A percentile compares a stretch with the other conserved stretches of the same genome.
These are phyloP conservation scores for Dolomedes plantarius DNA, from an alignment of 2,888 invertebrate species.

Conservation along the genomic window DNA sequence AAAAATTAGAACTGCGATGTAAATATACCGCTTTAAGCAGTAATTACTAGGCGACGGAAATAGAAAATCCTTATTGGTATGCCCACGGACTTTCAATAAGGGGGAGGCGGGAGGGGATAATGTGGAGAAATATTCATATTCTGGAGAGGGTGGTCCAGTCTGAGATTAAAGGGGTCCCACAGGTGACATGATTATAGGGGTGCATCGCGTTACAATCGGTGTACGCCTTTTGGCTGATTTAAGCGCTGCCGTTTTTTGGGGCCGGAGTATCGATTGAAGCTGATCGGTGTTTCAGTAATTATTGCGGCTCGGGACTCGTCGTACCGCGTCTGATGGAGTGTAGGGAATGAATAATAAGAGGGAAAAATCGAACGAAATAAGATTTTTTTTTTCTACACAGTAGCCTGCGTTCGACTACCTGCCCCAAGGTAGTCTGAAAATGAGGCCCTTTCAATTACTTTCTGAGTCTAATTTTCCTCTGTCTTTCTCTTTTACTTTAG, in stretches of 20 bases:
- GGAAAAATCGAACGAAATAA: background rate
- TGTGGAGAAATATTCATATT: conserved; percentile 25
- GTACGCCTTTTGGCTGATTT: conserved; percentile 24
- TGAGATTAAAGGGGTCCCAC: conserved; percentile 6
- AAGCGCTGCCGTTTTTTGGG: background rate
- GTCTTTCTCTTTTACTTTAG: too few species aligned
- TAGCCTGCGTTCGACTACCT: background rate
- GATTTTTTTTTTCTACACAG: background rate
- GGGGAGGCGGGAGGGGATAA: conserved; percentile 17
- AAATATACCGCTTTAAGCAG: conserved; percentile 54
- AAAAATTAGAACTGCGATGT: conserved; percentile 19
- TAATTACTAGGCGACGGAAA: conserved; percentile 63
- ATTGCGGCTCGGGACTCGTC: too few species aligned
- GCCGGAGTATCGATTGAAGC: background rate
- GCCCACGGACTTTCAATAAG: conserved; percentile 17
- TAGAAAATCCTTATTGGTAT: conserved; percentile 65
- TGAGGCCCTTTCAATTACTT: background rate
- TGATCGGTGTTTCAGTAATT: background rate
- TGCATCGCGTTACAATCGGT: conserved; percentile 41
- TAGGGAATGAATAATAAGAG: too few species aligned
- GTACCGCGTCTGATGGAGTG: too few species aligned
- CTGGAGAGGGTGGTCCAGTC: conserved; percentile 17
- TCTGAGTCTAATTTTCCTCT: too few species aligned
- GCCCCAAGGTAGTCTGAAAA: background rate
- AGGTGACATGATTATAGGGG: conserved; percentile 16